Conservation (phyloP, 2,113 vertebrate species). For the Phalacrocorax carbo region DNA sequence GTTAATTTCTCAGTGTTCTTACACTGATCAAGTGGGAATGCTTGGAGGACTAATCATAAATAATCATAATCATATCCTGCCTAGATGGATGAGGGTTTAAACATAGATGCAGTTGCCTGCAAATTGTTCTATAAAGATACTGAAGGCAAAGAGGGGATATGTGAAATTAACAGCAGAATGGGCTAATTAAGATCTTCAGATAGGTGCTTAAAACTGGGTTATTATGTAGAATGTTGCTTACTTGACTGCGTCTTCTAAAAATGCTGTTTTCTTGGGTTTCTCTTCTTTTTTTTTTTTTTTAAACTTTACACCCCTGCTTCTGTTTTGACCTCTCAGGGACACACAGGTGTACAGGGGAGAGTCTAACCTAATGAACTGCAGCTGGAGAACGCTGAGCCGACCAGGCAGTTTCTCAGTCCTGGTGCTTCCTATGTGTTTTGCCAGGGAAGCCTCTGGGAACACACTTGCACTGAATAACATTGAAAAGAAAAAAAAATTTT, state of each 20-base stretch:
- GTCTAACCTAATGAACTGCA: background rate
- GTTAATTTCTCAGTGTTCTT: background rate
- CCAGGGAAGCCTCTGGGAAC: background rate
- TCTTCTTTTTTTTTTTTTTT: background rate
- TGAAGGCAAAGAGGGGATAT: constrained; percentile 32
- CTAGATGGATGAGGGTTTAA: constrained; percentile 37
- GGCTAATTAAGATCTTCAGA: constrained; percentile 61
- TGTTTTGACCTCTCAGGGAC: background rate
- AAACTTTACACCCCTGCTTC: background rate
- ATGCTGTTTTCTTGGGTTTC: background rate
- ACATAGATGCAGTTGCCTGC: constrained; percentile 13
- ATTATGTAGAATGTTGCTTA: background rate
- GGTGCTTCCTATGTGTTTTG: background rate
- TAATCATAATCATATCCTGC: constrained; percentile 53
- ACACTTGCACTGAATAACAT: background rate
- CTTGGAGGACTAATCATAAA: constrained; percentile 51
- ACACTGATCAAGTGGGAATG: background rate
- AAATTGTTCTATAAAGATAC: constrained; percentile 44
- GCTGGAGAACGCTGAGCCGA: background rate
- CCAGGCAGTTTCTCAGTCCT: background rate
- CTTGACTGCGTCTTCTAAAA: background rate
- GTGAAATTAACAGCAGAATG: constrained; percentile 51
- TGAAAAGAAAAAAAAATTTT: constrained; percentile 23
- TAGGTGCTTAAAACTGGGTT: constrained; percentile 43
- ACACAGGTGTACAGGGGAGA: background rate